Evolutionary conservation across 2,113 vertebrate species (phyloP), one percentile per base, ranked within the genome.

Genomic region (Zeus faber): DNA sequence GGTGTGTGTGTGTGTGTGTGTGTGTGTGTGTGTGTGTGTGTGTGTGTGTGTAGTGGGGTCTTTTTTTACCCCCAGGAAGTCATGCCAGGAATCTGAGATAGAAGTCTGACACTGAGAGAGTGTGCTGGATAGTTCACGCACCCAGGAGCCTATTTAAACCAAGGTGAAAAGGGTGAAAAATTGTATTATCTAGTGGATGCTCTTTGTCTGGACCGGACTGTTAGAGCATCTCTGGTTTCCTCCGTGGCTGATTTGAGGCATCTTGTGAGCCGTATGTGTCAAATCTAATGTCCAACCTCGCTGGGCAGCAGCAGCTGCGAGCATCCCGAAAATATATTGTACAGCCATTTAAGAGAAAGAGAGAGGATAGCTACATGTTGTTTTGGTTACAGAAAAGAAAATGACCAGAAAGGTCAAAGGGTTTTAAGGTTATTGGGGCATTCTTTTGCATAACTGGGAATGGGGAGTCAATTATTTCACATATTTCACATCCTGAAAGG

Each of bases 41-140:
- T n/a, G 23, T 56, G 35, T 62, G 1, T 1, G 43, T 25, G 40
- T 74, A 57, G 52, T 67, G 17, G 81, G 82, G 85, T 85, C 88
- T 75, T 86, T 91, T 93, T 94, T 88, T 91, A 90, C 80, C 84
- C 78, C 70, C 58, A 25, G 64, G 37, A 83, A 91, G 89, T 85
- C 88, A 94, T 92, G 88, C 83, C 87, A 85, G 87, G 92, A 91
- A 94, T 93, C 76, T 81, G 68, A 70, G 77, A 79, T 76, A 49
- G 80, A 70, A 80, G 69, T 74, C 22, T 23, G 24, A 5, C 1
- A 16, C 23, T 13, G 49, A 52, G 31, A 27, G 43, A 49, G 40
- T 62, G 54, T 24, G 20, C 10, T 45, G 62, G 41, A 61, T 69
- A 76, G 81, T 70, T 78, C 59, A 66, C 82, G 80, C 88, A 82